Percentiles rank a stretch among this genome's conserved stretches.
Evolutionary conservation across 2,888 invertebrate genomes (phyloP).

Genomic region (Acleris cristana): DNA sequence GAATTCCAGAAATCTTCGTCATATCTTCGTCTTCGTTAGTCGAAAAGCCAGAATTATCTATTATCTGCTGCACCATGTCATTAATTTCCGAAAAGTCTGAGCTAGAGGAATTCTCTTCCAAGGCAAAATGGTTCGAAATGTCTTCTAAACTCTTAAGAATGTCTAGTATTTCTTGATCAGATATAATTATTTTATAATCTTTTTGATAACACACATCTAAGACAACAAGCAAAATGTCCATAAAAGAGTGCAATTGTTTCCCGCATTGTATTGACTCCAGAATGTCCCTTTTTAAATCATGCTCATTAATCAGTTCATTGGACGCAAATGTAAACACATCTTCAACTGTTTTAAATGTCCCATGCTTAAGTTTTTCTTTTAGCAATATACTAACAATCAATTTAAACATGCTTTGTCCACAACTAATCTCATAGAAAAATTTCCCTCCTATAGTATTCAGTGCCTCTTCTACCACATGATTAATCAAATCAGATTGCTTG

Average conservation of each 20-base stretch:
- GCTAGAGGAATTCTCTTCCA: conserved; percentile 62
- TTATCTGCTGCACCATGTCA: conserved; percentile 86
- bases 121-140: conserved; percentile 69
- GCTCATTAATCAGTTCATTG: conserved; percentile 57
- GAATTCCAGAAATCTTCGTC: conserved; percentile 81
- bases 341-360: conserved; percentile 56
- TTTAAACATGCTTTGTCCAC: conserved; percentile 83
- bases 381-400: conserved; percentile 71
- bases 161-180: conserved; percentile 46
- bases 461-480: conserved; percentile 66
- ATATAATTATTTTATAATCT: conserved; percentile 51
- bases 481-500: conserved; percentile 50
- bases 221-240: conserved; percentile 63
- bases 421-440: conserved; percentile 85
- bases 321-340: conserved; percentile 64
- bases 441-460: conserved; percentile 80
- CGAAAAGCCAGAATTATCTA: conserved; percentile 69
- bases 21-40: conserved; percentile 58
- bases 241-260: conserved; percentile 80
- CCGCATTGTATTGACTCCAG: conserved; percentile 75
- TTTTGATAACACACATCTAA: conserved; percentile 57
- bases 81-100: conserved; percentile 92
- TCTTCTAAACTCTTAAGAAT: conserved; percentile 59
- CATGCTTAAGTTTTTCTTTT: conserved; percentile 47
- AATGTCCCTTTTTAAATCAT: conserved; percentile 66